Conservation (phyloP, 2,888 invertebrate genomes). For the Entomobrya proxima region DNA sequence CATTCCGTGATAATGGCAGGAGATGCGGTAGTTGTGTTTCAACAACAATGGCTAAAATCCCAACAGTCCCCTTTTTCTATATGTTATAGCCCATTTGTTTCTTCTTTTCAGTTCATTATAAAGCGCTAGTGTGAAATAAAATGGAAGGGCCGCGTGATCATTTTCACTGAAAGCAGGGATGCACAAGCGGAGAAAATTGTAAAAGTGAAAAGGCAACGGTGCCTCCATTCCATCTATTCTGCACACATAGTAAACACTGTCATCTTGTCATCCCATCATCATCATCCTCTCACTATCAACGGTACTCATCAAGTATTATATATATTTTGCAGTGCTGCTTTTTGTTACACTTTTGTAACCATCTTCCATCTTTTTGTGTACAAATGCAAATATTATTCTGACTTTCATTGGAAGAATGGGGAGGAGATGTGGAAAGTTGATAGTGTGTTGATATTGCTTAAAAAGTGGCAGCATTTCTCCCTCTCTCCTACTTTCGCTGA, state of each 20-base stretch:
- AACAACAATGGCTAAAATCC: neutral
- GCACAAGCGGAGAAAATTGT: neutral
- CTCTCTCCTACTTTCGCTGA: slow-evolving; percentile 3
- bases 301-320: neutral
- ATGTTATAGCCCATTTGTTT: slow-evolving; percentile 1
- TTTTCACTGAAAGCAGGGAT: neutral
- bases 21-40: neutral
- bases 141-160: neutral
- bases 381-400: slow-evolving; percentile 58
- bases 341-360: neutral
- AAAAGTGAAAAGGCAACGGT: slow-evolving; percentile 4
- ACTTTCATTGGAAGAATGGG: slow-evolving; percentile 7
- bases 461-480: neutral
- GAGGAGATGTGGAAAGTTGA: slow-evolving; percentile 4
- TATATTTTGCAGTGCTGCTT: neutral
- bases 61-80: neutral
- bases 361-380: slow-evolving; percentile 9
- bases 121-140: neutral
- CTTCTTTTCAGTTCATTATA: slow-evolving; percentile 36
- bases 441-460: neutral
- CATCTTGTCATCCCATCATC: slow-evolving; percentile 13
- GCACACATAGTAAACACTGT: neutral
- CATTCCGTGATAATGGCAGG: neutral
- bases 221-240: neutral
- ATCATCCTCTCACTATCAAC: slow-evolving; percentile 6